These are phyloP conservation scores for Microcebus griseorufus DNA, from an alignment of 2,113 vertebrate species.

Conservation along the genomic window DNA sequence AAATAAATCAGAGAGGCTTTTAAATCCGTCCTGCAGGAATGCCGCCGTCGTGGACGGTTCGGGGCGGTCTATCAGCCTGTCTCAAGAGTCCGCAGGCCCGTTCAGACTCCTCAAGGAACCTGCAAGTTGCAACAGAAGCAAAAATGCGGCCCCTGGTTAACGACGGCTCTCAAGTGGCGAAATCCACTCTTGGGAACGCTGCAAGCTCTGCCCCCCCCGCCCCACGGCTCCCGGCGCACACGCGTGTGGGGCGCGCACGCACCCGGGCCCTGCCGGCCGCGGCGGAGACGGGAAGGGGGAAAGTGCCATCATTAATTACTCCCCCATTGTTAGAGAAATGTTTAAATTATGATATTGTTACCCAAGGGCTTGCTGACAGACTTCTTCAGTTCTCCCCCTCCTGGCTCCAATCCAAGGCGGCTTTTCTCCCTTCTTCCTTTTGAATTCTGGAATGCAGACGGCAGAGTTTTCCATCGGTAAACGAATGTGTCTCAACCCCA, in stretches of 20 bases:
- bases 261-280: slow-evolving; percentile 59
- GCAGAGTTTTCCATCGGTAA: slow-evolving; percentile 81
- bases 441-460: slow-evolving; percentile 86
- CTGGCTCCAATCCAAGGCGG: slow-evolving; percentile 81
- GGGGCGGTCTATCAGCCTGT: neutral
- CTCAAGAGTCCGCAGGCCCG: neutral
- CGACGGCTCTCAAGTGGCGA: neutral
- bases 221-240: neutral
- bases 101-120: slow-evolving; percentile 40
- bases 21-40: slow-evolving; percentile 5
- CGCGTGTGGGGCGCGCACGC: accelerated
- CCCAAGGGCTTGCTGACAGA: slow-evolving; percentile 87
- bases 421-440: slow-evolving; percentile 75
- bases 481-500: slow-evolving; percentile 82
- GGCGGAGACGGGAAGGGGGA: slow-evolving; percentile 63
- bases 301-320: slow-evolving; percentile 82
- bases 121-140: slow-evolving; percentile 73
- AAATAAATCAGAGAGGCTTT: slow-evolving; percentile 63
- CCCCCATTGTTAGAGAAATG: slow-evolving; percentile 82
- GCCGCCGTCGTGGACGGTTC: neutral
- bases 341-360: slow-evolving; percentile 87
- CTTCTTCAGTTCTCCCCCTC: slow-evolving; percentile 78
- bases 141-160: slow-evolving; percentile 38
- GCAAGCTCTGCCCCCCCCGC: neutral
- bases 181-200: neutral